Base-by-base conservation (phyloP, 35 echinoderm and acorn worm species). In the Ophiothrix spiculata region DNA sequence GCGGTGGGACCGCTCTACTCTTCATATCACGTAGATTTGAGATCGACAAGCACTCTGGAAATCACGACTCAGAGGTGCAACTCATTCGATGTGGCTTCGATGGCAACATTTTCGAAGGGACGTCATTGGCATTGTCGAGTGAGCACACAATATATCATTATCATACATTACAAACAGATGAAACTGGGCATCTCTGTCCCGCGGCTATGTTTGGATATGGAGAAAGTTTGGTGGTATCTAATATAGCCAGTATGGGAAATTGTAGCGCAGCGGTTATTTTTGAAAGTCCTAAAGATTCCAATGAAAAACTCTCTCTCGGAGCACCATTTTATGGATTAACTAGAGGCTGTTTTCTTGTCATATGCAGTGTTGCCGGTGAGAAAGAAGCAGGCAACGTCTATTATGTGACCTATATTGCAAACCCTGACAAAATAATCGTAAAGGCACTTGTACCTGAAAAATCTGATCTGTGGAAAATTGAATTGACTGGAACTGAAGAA, bases 11-110 rank as follows among this genome's bases (percentile, higher is more conserved):
- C 32, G 93, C 89, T 38, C 81, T 95, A 17, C 60, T 69, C 29
- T 39, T 88, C 31, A 75, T 95, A 2, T 32, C 25, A 33, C 69
- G 75, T 6, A 69, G 60, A 69, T 31, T 8, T 34, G 23, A 21
- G 0, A 13, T 1, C 0, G 75, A 88, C 75, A 88, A n/a, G n/a
- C n/a, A 64, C 39, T 79, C 69, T 34, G 81, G 82, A 42, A 88
- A 41, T 39, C 49, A 85, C 38, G 79, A 75, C 0, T 79, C 86
- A n/a, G 87, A 93, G 29, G 29, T 93, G 33, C 79, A 81, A 28
- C 76, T 95, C 14, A 60, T 95, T 6, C 84, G 93, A 13, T 95
- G 93, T 79, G 93, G 93, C 41, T 90, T 91, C 39, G 89, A 84
- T 77, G 93, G 93, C 36, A 95, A 95, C 77, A 80, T 79, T 15